Evolutionary conservation across 2,888 invertebrate genomes (phyloP).

Genomic region (Phyllotreta striolata): DNA sequence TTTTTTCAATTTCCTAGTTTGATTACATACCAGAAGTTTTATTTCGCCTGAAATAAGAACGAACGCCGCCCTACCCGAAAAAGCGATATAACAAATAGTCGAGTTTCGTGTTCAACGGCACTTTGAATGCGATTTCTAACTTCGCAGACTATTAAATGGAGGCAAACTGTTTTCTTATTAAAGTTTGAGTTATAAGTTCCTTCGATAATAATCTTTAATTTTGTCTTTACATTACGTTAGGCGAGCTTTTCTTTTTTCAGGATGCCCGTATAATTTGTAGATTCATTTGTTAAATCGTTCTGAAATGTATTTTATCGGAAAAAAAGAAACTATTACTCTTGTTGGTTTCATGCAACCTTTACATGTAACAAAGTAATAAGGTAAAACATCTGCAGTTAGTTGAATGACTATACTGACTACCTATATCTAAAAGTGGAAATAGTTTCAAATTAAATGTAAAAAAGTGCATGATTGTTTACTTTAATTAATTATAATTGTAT

Average conservation of each 20-base stretch:
- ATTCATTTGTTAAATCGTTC: constrained; percentile 59
- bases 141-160: constrained; percentile 57
- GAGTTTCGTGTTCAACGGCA: constrained; percentile 57
- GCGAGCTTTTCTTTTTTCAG: constrained; percentile 46
- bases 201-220: constrained; percentile 61
- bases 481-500: too few species aligned
- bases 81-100: constrained; percentile 51
- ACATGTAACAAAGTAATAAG: constrained; percentile 5
- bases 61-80: constrained; percentile 29
- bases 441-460: too few species aligned
- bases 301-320: constrained; percentile 39
- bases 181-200: constrained; percentile 60
- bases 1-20: constrained; percentile 1
- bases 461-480: too few species aligned
- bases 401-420: too few species aligned
- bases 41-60: constrained; percentile 19
- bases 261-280: constrained; percentile 56
- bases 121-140: constrained; percentile 53
- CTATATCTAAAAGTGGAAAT: too few species aligned
- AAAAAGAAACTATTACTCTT: constrained; percentile 23
- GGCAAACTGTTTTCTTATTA: constrained; percentile 61
- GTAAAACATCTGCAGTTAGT: too few species aligned
- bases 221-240: constrained; percentile 59
- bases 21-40: constrained; percentile 22
- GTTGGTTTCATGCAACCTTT: constrained; percentile 12